These are phyloP conservation scores for Acropternis orthonyx DNA, from an alignment of 2,797 vertebrate genomes.

Conservation along the genomic window DNA sequence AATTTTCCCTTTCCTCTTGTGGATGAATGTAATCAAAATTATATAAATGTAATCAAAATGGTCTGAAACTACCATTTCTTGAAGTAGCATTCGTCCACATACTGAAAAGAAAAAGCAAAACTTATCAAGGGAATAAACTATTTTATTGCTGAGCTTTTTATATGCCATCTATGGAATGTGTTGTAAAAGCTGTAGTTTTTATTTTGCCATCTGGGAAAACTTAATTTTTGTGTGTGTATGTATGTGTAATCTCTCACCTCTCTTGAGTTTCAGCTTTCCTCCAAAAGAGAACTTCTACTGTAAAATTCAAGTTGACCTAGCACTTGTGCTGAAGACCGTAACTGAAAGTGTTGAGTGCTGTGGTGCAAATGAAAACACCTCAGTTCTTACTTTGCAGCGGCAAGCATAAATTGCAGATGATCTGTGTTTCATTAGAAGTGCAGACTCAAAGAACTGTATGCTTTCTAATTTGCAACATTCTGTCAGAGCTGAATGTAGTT, in stretches of 20 bases:
- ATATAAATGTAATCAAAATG: too few species aligned
- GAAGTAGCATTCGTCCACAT: not conserved
- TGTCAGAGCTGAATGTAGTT: not conserved
- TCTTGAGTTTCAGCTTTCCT: not conserved
- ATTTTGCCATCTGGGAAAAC: not conserved
- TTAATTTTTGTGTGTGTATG: not conserved
- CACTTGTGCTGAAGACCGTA: not conserved
- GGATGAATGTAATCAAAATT: too few species aligned
- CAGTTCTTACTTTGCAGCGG: not conserved
- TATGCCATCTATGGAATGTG: not conserved
- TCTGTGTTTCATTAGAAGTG: not conserved
- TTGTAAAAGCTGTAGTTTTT: not conserved
- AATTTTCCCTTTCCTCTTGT: not conserved
- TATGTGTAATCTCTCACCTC: not conserved
- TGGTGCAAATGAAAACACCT: not conserved
- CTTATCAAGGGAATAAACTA: not conserved
- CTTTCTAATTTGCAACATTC: not conserved
- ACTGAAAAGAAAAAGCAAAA: not conserved
- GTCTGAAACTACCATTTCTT: not conserved
- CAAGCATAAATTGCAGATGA: not conserved
- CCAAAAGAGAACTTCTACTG: not conserved
- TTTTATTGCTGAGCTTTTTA: not conserved
- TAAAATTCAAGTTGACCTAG: not conserved
- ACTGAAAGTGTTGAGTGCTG: not conserved
- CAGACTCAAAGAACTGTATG: not conserved